Percentiles rank a stretch among this genome's conserved stretches.
Conservation (phyloP, 2,797 vertebrate genomes). For the Typhlichthys eigenmanni region DNA sequence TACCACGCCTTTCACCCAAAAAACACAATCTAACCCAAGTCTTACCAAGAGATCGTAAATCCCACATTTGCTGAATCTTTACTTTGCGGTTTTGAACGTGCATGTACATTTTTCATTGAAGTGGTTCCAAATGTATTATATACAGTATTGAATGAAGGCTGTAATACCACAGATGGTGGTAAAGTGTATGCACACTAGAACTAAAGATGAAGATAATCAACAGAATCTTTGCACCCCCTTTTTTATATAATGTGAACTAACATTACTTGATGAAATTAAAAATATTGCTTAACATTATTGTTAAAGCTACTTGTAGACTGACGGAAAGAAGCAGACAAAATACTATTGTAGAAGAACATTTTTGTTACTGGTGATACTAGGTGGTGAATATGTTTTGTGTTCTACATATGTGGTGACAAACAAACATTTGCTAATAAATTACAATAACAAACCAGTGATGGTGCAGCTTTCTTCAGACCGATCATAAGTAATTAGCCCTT, state of each 20-base stretch:
- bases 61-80: slow-evolving; percentile 8
- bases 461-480: not conserved
- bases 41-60: slow-evolving; percentile 25
- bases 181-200: slow-evolving; percentile 6
- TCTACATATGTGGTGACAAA: no score
- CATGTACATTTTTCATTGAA: slow-evolving; percentile 22
- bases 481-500: no score
- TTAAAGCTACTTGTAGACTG: no score
- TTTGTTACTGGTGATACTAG: no score
- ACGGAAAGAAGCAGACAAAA: no score
- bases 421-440: not conserved
- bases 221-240: no score
- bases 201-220: no score
- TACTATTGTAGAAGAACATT: no score
- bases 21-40: slow-evolving; percentile 15
- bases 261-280: slow-evolving; percentile 18
- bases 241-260: no score
- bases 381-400: no score
- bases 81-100: slow-evolving; percentile 16
- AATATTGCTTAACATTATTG: not conserved
- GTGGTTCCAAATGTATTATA: slow-evolving; percentile 43
- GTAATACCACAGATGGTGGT: slow-evolving; percentile 32
- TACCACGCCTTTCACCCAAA: slow-evolving; percentile 18
- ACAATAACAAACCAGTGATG: not conserved
- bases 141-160: slow-evolving; percentile 57